These are phyloP conservation scores for Listronotus oregonensis DNA, from an alignment of 1,140 invertebrate genomes.

Conservation along the genomic window DNA sequence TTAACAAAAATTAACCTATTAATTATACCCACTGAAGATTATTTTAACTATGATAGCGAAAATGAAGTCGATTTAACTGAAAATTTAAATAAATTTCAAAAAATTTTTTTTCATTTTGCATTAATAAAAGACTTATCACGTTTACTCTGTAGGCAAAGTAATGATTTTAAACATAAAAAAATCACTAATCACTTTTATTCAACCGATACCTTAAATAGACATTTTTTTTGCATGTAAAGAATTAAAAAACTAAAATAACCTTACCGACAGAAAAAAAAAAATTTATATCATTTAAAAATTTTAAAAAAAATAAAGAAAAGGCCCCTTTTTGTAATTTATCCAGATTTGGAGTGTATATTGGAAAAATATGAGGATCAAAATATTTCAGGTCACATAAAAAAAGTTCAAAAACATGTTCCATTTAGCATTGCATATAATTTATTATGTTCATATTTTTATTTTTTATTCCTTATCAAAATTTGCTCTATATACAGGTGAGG, in stretches of 20 bases:
- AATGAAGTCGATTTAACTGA: neutral
- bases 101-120: constrained; percentile 34
- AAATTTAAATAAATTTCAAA: constrained; percentile 6
- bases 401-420: constrained; percentile 48
- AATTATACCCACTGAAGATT: constrained; percentile 6
- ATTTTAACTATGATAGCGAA: constrained; percentile 10
- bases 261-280: constrained; percentile 36
- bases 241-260: constrained; percentile 31
- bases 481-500: constrained; percentile 39
- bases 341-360: constrained; percentile 50
- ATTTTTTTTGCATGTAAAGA: constrained; percentile 31
- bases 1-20: constrained; percentile 27
- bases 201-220: constrained; percentile 25
- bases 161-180: constrained; percentile 22
- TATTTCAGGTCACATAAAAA: constrained; percentile 3
- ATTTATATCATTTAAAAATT: constrained; percentile 15
- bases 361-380: constrained; percentile 9
- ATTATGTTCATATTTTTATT: constrained; percentile 12
- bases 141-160: constrained; percentile 25
- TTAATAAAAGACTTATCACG: constrained; percentile 39
- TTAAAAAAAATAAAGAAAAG: constrained; percentile 36
- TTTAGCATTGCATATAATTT: constrained; percentile 36
- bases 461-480: constrained; percentile 47
- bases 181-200: constrained; percentile 37
- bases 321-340: constrained; percentile 51